Evolutionary conservation across 2,113 vertebrate genomes (phyloP).

Genomic region (Echinops telfairi): DNA sequence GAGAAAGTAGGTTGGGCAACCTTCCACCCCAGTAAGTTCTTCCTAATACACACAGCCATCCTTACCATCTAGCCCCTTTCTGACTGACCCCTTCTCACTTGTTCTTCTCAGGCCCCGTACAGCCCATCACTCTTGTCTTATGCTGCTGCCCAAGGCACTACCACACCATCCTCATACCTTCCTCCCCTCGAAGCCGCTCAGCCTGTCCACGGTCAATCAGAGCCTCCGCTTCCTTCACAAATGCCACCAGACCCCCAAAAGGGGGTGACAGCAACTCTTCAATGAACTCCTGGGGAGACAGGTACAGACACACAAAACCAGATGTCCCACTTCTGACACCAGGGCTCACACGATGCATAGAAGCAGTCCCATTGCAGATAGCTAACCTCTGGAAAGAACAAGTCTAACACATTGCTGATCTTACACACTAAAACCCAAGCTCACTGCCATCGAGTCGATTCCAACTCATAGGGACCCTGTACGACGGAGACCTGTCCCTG

Average conservation of each 20-base stretch:
- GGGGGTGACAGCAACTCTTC: constrained; percentile 94
- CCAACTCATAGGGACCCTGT: too few species aligned
- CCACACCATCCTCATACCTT: constrained; percentile 87
- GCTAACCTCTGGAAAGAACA: not conserved
- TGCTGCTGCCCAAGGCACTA: not conserved
- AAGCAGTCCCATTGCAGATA: not conserved
- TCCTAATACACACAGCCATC: not conserved
- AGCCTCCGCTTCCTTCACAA: constrained; percentile 95
- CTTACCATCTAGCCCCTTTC: not conserved
- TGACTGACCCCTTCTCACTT: not conserved
- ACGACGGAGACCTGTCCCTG: too few species aligned
- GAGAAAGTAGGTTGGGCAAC: not conserved
- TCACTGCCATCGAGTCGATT: too few species aligned
- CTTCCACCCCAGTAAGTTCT: not conserved
- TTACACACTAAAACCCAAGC: not conserved
- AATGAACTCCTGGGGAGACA: constrained; percentile 92
- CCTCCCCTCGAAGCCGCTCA: constrained; percentile 93
- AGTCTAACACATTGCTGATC: not conserved
- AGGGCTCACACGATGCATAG: not conserved
- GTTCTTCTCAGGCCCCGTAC: too few species aligned
- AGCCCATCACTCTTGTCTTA: not conserved
- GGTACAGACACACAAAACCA: not conserved
- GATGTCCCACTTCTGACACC: not conserved
- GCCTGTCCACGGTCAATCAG: constrained; percentile 94
- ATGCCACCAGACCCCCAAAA: constrained; percentile 95